Conservation (phyloP, 2,113 vertebrate species). For the Archilochus colubris region DNA sequence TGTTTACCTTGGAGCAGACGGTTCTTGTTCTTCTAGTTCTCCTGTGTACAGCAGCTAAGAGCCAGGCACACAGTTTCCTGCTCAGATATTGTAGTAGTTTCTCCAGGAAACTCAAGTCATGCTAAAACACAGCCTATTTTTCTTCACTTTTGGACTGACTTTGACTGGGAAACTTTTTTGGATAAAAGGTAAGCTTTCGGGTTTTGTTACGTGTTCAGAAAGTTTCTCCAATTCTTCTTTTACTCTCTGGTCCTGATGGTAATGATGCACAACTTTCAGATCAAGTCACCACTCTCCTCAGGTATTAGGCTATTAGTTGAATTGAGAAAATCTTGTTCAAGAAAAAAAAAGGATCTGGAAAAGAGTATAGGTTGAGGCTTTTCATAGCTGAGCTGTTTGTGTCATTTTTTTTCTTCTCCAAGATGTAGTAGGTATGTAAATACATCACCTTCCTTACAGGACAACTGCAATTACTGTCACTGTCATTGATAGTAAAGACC, state of each 20-base stretch:
- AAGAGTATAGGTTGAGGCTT: not conserved
- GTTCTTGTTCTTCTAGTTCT: not conserved
- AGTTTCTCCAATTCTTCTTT: not conserved
- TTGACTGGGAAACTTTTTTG: not conserved
- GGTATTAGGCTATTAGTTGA: not conserved
- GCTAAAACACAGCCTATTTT: conserved; percentile 30
- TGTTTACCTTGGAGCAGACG: not conserved
- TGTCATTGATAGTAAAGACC: not conserved
- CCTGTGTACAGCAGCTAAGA: not conserved
- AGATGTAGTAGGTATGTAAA: not conserved
- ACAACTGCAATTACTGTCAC: not conserved
- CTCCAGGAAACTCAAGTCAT: not conserved
- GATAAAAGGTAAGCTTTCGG: conserved; percentile 51
- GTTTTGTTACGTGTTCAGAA: not conserved
- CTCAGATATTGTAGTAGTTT: not conserved
- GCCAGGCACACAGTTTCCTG: not conserved
- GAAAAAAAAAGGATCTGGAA: not conserved
- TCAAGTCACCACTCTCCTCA: fast-evolving
- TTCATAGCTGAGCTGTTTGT: not conserved
- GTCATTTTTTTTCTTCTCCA: not conserved
- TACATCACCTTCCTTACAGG: not conserved
- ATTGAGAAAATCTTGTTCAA: not conserved
- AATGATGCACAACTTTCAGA: not conserved
- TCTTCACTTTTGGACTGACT: conserved; percentile 34
- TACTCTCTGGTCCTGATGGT: fast-evolving